Base-by-base conservation (phyloP, 2,113 vertebrate species). In the Pluvianellus socialis region DNA sequence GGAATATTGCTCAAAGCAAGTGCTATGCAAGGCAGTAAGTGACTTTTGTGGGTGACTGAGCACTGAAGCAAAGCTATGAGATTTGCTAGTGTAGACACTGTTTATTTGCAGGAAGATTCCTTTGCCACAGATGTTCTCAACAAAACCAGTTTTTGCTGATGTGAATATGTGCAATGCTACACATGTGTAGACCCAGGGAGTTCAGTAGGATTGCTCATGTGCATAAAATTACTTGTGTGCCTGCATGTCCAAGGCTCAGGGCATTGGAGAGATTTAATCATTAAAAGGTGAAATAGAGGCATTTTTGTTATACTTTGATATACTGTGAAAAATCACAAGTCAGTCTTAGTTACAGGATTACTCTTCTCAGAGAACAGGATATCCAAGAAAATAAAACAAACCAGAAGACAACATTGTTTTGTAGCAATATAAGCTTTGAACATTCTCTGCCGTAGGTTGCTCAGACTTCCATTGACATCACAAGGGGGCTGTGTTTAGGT, bases 41-140 rank as follows among this genome's bases (percentile, higher is more conserved):
- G 86, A 95, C 95, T 95, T 96, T 79, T 94, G 80, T 89, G 95
- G 92, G 95, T 97, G 92, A 97, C 91, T 96, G 96, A 96, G 53
- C 94, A 92, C 80, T 94, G 80, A 95, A 92, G 80, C 23, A 94
- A 85, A 92, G 53, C 83, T 94, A 44, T 58, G 86, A 81, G 73
- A 42, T 94, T 96, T 94, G 61, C n/a, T 79, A 85, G 80, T 67
- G 74, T n/a, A 89, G 96, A 94, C 45, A 70, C 28, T 81, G 23
- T 91, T 89, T 97, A 73, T 87, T 92, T 91, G 45, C 53, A 87
- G 61, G 61, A 94, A 91, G 73, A 87, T 87, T 89, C 35, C 77
- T 92, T 87, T 96, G 92, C 86, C 62, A 79, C 62, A 89, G 86
- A 94, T 90, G 91, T 87, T 94, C 83, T 87, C 2, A 5, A 85